These are phyloP conservation scores for Apogon hyalosoma DNA, from an alignment of 2,797 vertebrate genomes.

Conservation along the genomic window DNA sequence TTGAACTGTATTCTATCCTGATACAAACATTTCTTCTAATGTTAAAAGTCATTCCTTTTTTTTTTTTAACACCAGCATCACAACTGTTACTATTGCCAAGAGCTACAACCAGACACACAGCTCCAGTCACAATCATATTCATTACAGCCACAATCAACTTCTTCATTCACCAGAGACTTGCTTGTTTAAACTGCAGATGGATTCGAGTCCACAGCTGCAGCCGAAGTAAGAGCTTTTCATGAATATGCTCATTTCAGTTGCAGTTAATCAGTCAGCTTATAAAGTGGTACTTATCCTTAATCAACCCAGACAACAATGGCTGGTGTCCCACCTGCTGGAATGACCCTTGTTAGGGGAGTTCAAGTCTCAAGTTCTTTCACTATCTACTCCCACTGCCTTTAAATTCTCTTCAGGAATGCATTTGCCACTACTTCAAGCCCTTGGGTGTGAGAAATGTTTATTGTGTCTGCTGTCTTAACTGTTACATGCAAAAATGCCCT, in stretches of 20 bases:
- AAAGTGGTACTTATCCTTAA: constrained; percentile 45
- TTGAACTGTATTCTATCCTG: neutral
- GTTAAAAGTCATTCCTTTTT: too few relatives aligned
- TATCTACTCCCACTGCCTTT: constrained; percentile 15
- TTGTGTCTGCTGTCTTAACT: constrained; percentile 10
- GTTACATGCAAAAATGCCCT: neutral
- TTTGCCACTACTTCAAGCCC: neutral
- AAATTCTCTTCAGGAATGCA: constrained; percentile 14
- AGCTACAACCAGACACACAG: constrained; percentile 15
- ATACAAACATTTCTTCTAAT: neutral
- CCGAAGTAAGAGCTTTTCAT: constrained; percentile 44
- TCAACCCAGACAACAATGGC: constrained; percentile 45
- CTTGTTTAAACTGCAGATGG: constrained; percentile 42
- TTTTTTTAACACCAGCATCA: neutral
- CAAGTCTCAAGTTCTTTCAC: constrained; percentile 29
- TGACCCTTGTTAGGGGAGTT: constrained; percentile 35
- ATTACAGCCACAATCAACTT: constrained; percentile 15
- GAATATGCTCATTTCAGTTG: constrained; percentile 60
- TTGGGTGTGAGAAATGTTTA: neutral
- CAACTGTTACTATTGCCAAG: neutral
- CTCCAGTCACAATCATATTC: constrained; percentile 22
- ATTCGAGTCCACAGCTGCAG: constrained; percentile 56
- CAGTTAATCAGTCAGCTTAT: constrained; percentile 44
- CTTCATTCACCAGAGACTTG: constrained; percentile 45
- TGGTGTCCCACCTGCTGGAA: constrained; percentile 35